These are phyloP conservation scores for Pygoscelis adeliae DNA, from an alignment of 2,113 vertebrate species.

Conservation along the genomic window DNA sequence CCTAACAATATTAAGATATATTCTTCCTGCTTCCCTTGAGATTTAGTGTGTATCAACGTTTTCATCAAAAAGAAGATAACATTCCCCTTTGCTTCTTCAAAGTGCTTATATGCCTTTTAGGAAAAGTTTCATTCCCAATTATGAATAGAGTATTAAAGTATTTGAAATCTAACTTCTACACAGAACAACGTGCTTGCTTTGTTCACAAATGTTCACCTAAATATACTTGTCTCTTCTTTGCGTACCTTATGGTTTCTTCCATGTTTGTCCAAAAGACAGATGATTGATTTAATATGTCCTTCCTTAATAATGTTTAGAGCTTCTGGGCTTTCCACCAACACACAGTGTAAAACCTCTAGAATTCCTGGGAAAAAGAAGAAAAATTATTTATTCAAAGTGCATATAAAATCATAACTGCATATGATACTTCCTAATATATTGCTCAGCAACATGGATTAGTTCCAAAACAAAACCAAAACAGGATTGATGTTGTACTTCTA, in stretches of 20 bases:
- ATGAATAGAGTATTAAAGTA: background rate
- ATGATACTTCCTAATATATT: background rate
- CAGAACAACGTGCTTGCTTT: background rate
- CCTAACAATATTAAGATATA: background rate
- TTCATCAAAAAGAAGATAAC: background rate
- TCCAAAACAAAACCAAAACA: background rate
- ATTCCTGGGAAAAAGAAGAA: conserved; percentile 77
- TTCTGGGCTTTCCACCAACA: conserved; percentile 95
- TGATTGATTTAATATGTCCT: conserved; percentile 96
- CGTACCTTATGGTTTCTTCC: conserved; percentile 95
- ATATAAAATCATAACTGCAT: background rate
- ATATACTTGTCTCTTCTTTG: background rate
- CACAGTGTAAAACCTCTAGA: conserved; percentile 95
- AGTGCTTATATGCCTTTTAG: background rate
- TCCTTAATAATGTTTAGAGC: conserved; percentile 97
- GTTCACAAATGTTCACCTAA: background rate
- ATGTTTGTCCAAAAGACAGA: conserved; percentile 94
- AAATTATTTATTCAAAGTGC: background rate
- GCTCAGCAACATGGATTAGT: background rate
- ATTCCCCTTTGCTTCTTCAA: background rate
- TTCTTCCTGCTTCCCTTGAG: background rate
- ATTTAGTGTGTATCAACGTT: background rate
- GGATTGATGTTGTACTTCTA: background rate
- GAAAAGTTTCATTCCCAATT: background rate
- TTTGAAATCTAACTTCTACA: background rate